These are phyloP conservation scores for Nematolebias whitei DNA, from an alignment of 2,113 vertebrate genomes.

Conservation along the genomic window DNA sequence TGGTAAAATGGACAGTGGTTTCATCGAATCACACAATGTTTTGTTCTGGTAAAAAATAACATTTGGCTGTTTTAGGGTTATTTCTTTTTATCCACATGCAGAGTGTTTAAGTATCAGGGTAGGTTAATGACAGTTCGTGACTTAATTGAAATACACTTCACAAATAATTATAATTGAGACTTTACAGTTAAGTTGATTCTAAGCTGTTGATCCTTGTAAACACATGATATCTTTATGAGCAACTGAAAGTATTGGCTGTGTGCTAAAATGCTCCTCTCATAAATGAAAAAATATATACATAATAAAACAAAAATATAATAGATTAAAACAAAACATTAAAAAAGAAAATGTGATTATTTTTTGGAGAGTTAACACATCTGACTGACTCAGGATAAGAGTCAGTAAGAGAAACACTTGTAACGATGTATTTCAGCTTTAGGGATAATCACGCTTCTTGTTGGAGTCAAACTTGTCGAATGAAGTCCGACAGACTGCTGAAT, in stretches of 20 bases:
- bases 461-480: not conserved
- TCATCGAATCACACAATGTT: constrained; percentile 34
- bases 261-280: not conserved
- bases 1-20: constrained; percentile 39
- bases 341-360: constrained; percentile 11
- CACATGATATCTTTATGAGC: not conserved
- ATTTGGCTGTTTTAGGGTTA: constrained; percentile 29
- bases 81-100: constrained; percentile 10
- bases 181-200: constrained; percentile 17
- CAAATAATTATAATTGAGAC: constrained; percentile 3
- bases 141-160: constrained; percentile 2
- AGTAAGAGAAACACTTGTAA: not conserved
- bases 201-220: constrained; percentile 18
- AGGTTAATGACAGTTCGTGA: not conserved
- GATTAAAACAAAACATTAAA: not conserved
- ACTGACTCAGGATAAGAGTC: constrained; percentile 5
- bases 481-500: not conserved
- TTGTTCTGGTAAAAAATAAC: constrained; percentile 29
- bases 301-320: not conserved
- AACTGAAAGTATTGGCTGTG: not conserved
- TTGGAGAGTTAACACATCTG: constrained; percentile 7
- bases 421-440: not conserved
- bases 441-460: not conserved
- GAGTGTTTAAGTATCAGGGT: not conserved
- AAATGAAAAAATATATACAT: not conserved